Conservation (phyloP, 2,797 vertebrate species). For the Amniataba percoides region DNA sequence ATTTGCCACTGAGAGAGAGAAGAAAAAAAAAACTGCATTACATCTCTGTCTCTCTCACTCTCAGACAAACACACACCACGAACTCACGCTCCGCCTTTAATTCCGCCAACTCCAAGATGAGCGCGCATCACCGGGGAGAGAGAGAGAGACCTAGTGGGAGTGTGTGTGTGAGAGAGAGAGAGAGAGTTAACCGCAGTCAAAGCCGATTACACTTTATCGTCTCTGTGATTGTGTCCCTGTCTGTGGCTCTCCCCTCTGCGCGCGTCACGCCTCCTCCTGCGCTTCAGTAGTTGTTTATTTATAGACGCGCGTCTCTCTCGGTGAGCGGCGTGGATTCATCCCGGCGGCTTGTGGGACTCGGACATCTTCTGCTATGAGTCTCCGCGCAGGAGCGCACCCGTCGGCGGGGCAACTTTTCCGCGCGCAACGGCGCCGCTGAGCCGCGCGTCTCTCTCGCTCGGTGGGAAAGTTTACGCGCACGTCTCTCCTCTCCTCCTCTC, state of each 20-base stretch:
- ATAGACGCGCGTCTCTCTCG: not conserved
- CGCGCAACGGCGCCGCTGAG: constrained; percentile 60
- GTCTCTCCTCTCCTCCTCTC: not conserved
- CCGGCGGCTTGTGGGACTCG: constrained; percentile 23
- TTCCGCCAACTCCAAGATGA: constrained; percentile 72
- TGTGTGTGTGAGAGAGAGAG: constrained; percentile 74
- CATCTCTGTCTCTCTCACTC: not conserved
- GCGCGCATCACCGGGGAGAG: constrained; percentile 74
- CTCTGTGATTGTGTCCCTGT: constrained; percentile 81
- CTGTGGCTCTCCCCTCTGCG: constrained; percentile 63
- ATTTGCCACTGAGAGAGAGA: constrained; percentile 8
- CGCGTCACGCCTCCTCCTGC: constrained; percentile 10
- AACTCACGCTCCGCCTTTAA: constrained; percentile 77
- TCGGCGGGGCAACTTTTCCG: constrained; percentile 78
- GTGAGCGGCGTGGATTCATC: constrained; percentile 64
- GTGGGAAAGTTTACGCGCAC: constrained; percentile 68
- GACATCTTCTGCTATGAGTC: constrained; percentile 59
- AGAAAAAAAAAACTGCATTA: too few species aligned
- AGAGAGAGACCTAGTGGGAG: constrained; percentile 70
- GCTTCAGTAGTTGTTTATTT: constrained; percentile 5
- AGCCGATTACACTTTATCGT: constrained; percentile 90
- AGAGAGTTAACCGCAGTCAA: constrained; percentile 84
- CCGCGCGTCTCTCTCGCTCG: constrained; percentile 38
- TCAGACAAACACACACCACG: not conserved
- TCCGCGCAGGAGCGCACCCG: constrained; percentile 52